Evolutionary conservation across 1,140 invertebrate genomes (phyloP).

Genomic region (Drosophila orena): DNA sequence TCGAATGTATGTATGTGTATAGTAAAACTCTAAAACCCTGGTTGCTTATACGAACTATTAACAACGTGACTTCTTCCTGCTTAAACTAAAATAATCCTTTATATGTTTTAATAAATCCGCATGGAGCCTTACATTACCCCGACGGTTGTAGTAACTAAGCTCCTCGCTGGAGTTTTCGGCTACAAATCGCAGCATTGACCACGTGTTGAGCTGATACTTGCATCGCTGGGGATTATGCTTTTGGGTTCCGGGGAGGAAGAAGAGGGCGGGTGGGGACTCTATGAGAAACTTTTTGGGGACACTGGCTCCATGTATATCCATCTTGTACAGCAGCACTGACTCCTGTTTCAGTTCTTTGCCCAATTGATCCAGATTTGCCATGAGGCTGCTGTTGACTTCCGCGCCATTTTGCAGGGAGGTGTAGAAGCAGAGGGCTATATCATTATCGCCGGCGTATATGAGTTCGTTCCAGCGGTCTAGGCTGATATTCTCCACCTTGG

Average conservation of each 20-base stretch:
- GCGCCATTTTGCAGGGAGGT: conserved; percentile 7
- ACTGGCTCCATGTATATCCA: conserved; percentile 13
- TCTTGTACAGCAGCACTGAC: conserved; percentile 32
- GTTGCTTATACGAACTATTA: too few relatives aligned
- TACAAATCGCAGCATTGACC: conserved; percentile 10
- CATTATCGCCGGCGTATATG: conserved; percentile 26
- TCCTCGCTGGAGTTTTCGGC: conserved; percentile 29
- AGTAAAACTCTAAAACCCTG: too few relatives aligned
- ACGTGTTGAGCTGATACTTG: background rate
- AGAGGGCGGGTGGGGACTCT: conserved; percentile 19
- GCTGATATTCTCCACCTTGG: conserved; percentile 11
- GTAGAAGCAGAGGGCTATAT: conserved; percentile 39
- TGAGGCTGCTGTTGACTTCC: background rate
- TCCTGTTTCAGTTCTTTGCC: conserved; percentile 30
- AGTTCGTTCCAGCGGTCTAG: conserved; percentile 32
- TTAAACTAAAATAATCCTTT: conserved; percentile 15
- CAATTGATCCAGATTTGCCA: conserved; percentile 4
- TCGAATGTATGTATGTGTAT: too few relatives aligned
- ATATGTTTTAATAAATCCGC: conserved; percentile 24
- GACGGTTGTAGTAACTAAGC: conserved; percentile 24
- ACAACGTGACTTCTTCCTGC: background rate
- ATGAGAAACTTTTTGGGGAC: conserved; percentile 38
- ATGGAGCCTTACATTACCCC: conserved; percentile 7
- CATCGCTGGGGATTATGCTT: conserved; percentile 19
- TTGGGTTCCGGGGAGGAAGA: conserved; percentile 6